Percentiles rank a stretch among this genome's conserved stretches.
Conservation (phyloP, 2,888 invertebrate species). For the Diogma glabrata region DNA sequence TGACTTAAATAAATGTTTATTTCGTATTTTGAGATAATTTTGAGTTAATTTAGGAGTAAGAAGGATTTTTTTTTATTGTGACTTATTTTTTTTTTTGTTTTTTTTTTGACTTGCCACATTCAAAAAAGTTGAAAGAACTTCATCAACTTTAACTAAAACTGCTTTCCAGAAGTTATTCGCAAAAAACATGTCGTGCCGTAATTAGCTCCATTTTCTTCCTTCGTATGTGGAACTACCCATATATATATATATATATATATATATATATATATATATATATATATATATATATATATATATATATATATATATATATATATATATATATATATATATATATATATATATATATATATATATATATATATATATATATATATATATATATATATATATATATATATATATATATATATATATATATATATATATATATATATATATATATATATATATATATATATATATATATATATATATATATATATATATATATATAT, state of each 20-base stretch:
- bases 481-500: slow-evolving; percentile 5
- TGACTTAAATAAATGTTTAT: no score
- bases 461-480: slow-evolving; percentile 4
- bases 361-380: slow-evolving; percentile 3
- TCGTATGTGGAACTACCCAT: no score
- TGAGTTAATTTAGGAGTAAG: no score
- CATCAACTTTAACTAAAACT: no score
- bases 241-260: neutral
- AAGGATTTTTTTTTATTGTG: no score
- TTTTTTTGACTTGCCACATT: no score
- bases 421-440: slow-evolving; percentile 4
- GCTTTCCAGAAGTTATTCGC: no score
- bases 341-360: slow-evolving; percentile 3
- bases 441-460: slow-evolving; percentile 5
- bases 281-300: neutral
- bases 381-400: slow-evolving; percentile 5
- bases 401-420: neutral
- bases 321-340: slow-evolving; percentile 3
- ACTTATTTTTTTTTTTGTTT: no score
- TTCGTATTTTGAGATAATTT: no score
- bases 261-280: neutral
- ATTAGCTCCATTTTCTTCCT: no score
- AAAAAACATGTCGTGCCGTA: no score
- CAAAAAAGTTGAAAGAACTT: no score
- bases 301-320: neutral